A percentile compares a stretch with the other conserved stretches of the same genome.
These are phyloP conservation scores for Thaumatotibia leucotreta DNA, from an alignment of 1,140 invertebrate genomes.

Conservation along the genomic window DNA sequence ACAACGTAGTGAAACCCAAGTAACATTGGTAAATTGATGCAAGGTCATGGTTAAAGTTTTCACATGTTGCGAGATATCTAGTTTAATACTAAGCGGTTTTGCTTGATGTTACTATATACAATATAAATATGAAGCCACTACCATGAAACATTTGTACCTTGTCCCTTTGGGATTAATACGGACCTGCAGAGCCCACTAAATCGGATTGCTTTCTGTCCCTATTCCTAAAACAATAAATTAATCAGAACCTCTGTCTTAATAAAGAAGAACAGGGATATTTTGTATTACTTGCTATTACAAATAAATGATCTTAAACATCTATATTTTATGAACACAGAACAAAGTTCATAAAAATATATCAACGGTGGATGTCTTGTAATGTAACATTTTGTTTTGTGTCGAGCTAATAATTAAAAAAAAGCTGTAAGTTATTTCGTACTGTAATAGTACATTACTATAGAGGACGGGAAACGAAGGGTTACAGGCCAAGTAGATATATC, in stretches of 20 bases:
- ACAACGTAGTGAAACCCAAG: not conserved
- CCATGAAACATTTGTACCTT: not conserved
- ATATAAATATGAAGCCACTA: not conserved
- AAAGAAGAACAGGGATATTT: not conserved
- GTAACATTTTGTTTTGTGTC: not conserved
- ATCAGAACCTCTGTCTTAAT: not conserved
- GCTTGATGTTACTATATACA: not conserved
- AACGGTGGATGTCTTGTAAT: not conserved
- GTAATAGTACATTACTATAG: too few species aligned
- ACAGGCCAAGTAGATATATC: too few species aligned
- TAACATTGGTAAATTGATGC: not conserved
- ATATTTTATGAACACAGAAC: not conserved
- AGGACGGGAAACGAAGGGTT: too few species aligned
- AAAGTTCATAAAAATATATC: not conserved
- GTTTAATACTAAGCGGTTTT: not conserved
- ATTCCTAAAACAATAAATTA: conserved; percentile 8
- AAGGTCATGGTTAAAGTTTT: not conserved
- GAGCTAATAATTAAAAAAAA: not conserved
- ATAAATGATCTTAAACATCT: not conserved
- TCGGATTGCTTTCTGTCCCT: conserved; percentile 11
- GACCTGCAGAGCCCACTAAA: conserved; percentile 2
- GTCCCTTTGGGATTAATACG: not conserved
- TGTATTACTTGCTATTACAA: not conserved
- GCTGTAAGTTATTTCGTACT: too few species aligned
- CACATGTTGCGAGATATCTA: not conserved